These are phyloP conservation scores for Schlechtendalia chinensis DNA, from an alignment of 1,140 invertebrate genomes.

Conservation along the genomic window DNA sequence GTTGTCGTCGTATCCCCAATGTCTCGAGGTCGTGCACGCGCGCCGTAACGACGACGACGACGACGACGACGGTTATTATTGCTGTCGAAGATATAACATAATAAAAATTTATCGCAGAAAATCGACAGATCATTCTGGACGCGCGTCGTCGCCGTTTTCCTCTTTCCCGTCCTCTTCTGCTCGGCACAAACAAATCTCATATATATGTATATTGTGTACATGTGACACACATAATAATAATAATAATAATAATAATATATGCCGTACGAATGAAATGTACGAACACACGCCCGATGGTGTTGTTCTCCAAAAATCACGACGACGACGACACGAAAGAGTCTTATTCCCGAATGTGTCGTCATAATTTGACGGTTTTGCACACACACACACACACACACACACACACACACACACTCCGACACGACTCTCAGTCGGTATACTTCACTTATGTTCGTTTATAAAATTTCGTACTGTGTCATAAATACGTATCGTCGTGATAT, in stretches of 20 bases:
- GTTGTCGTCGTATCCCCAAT: not conserved
- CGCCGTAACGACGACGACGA: not conserved
- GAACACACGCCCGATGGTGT: too few species aligned
- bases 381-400: too few species aligned
- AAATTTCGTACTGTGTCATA: too few species aligned
- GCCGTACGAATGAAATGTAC: not conserved
- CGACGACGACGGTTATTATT: not conserved
- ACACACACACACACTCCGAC: too few species aligned
- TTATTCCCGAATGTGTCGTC: conserved; percentile 8
- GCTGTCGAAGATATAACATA: not conserved
- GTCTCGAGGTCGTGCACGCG: not conserved
- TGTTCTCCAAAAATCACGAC: too few species aligned
- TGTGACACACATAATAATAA: not conserved
- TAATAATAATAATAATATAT: not conserved
- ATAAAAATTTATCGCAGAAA: not conserved
- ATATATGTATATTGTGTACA: not conserved
- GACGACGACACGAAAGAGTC: not conserved
- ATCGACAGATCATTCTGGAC: not conserved
- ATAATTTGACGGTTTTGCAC: conserved; percentile 13
- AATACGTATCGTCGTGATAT: too few species aligned
- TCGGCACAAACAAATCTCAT: too few species aligned
- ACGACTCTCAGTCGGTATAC: too few species aligned
- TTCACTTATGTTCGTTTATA: too few species aligned
- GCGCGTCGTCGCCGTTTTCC: too few species aligned
- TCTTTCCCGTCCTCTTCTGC: too few species aligned